Percentiles rank a stretch among this genome's conserved stretches.
Evolutionary conservation across 2,113 vertebrate species (phyloP).

Genomic region (Rhagologus leucostigma): DNA sequence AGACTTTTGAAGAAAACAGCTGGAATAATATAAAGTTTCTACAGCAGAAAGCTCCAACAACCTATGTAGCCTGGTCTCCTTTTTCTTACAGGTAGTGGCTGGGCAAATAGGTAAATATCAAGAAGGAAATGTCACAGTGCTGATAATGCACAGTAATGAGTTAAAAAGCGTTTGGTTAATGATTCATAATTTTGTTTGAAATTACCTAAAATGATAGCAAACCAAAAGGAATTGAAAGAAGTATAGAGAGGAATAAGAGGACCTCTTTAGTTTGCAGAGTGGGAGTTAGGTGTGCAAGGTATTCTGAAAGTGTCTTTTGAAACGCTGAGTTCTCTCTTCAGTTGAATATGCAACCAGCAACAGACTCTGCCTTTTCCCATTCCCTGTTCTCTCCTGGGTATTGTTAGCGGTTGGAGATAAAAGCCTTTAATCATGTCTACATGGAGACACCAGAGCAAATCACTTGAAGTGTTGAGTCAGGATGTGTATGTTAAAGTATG

Average conservation of each 20-base stretch:
- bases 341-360: not conserved
- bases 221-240: not conserved
- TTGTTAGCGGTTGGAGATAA: not conserved
- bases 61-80: not conserved
- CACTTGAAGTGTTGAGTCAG: not conserved
- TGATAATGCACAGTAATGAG: not conserved
- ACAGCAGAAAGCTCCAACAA: not conserved
- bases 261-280: not conserved
- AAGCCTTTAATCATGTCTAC: constrained; percentile 13
- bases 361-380: not conserved
- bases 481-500: not conserved
- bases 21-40: not conserved
- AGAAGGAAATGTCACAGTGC: not conserved
- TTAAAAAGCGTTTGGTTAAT: not conserved
- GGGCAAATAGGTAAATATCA: not conserved
- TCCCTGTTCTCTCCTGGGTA: not conserved
- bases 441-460: constrained; percentile 1
- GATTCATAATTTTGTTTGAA: not conserved
- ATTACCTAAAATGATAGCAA: not conserved
- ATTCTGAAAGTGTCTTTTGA: not conserved
- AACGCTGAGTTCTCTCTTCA: not conserved
- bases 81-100: not conserved
- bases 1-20: not conserved
- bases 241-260: not conserved
- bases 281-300: not conserved